Base-by-base conservation (phyloP, 2,888 invertebrate species). In the Tanypteryx hageni region DNA sequence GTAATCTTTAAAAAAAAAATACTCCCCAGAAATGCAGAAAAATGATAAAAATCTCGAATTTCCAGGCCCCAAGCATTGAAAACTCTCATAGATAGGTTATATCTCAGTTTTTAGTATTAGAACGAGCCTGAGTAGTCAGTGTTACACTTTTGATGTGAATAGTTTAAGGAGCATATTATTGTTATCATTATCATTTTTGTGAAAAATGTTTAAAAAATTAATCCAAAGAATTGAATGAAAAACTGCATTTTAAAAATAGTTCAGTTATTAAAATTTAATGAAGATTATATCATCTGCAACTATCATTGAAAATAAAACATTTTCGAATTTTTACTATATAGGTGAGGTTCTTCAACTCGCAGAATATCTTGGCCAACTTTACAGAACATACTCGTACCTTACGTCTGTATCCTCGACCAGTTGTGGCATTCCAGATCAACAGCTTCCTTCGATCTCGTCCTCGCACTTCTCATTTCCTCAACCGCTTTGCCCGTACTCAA, bases 391-490 rank as follows among this genome's bases (percentile, higher is more conserved):
- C 99, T 1, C 96, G 99, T 92, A 99, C 99, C 0, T 95, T 99
- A 93, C 96, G 99, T 0, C 96, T 99, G 0, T 99, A 99, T 95
- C 99, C 99, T 1, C 96, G 99, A 92, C 99, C 99, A 0, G 99
- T 99, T 4, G 99, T 99, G 8, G 99, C 99, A 9, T 99, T 99
- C 94, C 99, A 99, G 95, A 98, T 99, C 94, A 98, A 99, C 95
- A 99, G 99, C 94, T 99, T 99, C 94, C 96, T 99, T 16, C 96
- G 99, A 93, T 99, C 99, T 13, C 96, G 99, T 61, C 99, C 99
- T 0, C 96, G 98, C 93, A 97, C 98, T 16, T 98, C 99, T 0
- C 96, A 97, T 83, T 99, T 99, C 95, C 96, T 99, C 86, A 98
- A 98, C 94, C 97, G 97, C 94, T 99, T 99, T 94, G 98, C 99